Base-by-base conservation (phyloP, 2,113 vertebrate species). In the Lutjanus erythropterus region DNA sequence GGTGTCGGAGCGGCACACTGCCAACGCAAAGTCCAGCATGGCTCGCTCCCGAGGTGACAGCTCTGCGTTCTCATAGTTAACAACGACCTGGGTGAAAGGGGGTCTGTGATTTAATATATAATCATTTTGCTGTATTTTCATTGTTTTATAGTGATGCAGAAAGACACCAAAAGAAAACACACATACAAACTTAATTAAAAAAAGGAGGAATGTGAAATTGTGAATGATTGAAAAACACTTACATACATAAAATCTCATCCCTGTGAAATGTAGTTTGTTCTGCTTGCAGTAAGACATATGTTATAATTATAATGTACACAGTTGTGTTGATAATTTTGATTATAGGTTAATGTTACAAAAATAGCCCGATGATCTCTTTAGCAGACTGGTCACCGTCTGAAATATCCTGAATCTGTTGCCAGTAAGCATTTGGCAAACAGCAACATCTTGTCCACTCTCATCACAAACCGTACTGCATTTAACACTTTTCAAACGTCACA, bases 21-120 rank as follows among this genome's bases (percentile, higher is more conserved):
- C 93, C 83, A 97, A 84, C 1, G 95, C 96, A 73, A 97, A 97
- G 74, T 97, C 96, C 76, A 97, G 85, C 94, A 97, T 96, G 39
- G 95, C 95, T 14, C 78, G 88, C 44, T 97, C 95, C 21, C 91
- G 84, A 18, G 87, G 81, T 1, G 84, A 82, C 64, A 97, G 86
- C 1, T 96, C 95, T 0, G 96, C 96, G 1, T 89, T 93, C 58
- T 94, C 78, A 86, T 96, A 96, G 77, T 97, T 96, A 64, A 96
- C 89, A 11, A 61, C 68, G 6, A 97, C 95, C 96, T 98, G 89
- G 3, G 6, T 21, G 23, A 53, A 23, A 49, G 41, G 0, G 33
- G 8, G 10, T 41, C 5, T 25, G 12, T 25, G 12, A 59, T 50
- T 41, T 31, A 31, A 14, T 33, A 7, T 11, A 2, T 0, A 21